Base-by-base conservation (phyloP, 2,888 invertebrate species). In the Catonia carolina region DNA sequence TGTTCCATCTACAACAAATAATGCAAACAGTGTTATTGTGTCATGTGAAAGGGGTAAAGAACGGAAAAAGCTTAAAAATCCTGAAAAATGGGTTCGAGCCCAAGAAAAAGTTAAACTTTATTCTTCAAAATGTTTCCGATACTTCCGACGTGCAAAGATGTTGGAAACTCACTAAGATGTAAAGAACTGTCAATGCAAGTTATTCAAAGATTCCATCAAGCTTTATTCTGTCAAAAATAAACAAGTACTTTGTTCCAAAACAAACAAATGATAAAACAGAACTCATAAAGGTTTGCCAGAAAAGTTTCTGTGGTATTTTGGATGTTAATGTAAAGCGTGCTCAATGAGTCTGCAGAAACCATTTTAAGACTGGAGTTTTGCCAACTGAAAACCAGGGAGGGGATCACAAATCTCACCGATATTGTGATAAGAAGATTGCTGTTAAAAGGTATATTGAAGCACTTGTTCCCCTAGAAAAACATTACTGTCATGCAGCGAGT, bases 181-280 rank as follows among this genome's bases (percentile, higher is more conserved):
- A 14, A 37, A 15, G 23, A 47, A 47, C 47, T 47, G 12, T 47
- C 47, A 20, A 47, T 22, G 47, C 47, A 47, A 47, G 47, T 22
- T 20, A 22, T 22, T 12, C n/a, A 23, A 47, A 20, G 23, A 22
- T 18, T 47, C 23, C 22, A 47, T 20, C 47, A 47, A 22, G 18
- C 23, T 4, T 42, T 47, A 20, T 23, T 20, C 23, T 12, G 18
- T 7, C 14, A 47, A 47, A 47, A 47, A 47, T 18, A 47, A 20
- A 47, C 20, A 47, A 47, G 20, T 47, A 22, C 23, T 14, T 17
- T 42, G 18, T 5, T 42, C 47, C 47, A 12, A 47, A 47, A 47
- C 14, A 10, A 12, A 20, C 23, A 2, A 47, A 47, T 6, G 23
- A 22, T 12, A 20, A 47, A 18, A 47, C 47, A 8, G 23, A 47